These are phyloP conservation scores for Upupa epops DNA, from an alignment of 2,113 vertebrate species.

Conservation along the genomic window DNA sequence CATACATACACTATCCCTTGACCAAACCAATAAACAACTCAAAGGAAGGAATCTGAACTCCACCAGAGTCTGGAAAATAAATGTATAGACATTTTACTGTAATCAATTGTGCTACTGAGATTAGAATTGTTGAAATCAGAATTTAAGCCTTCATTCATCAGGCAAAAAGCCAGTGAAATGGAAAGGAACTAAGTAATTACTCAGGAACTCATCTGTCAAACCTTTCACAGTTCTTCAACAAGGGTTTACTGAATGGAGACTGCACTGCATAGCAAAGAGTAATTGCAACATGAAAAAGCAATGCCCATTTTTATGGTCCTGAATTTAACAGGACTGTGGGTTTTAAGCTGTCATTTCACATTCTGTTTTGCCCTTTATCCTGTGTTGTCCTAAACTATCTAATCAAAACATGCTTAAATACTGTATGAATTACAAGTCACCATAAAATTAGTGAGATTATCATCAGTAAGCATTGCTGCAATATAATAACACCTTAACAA, in stretches of 20 bases:
- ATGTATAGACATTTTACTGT: constrained; percentile 53
- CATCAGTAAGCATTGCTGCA: background rate
- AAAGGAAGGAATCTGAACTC: constrained; percentile 6
- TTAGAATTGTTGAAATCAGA: constrained; percentile 69
- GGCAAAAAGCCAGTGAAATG: constrained; percentile 49
- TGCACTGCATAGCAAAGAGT: constrained; percentile 2
- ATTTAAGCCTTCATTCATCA: constrained; percentile 68
- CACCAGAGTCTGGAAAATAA: background rate
- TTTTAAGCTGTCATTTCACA: constrained; percentile 5
- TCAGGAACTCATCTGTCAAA: constrained; percentile 67
- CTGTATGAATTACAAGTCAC: constrained; percentile 17
- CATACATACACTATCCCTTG: background rate
- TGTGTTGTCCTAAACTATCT: background rate
- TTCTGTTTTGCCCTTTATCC: constrained; percentile 12
- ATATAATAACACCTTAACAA: background rate
- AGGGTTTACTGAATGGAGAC: constrained; percentile 5
- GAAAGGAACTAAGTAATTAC: constrained; percentile 69
- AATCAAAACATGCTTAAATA: constrained; percentile 19
- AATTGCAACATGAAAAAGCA: constrained; percentile 20
- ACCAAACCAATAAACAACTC: constrained; percentile 36
- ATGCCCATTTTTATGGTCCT: background rate
- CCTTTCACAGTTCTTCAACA: constrained; percentile 55
- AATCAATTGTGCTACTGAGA: constrained; percentile 62
- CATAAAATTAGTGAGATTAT: constrained; percentile 4
- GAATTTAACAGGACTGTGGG: background rate